Evolutionary conservation across 2,113 vertebrate species (phyloP), one percentile per base, ranked within the genome.

Genomic region (Thalassarche chlororhynchos): DNA sequence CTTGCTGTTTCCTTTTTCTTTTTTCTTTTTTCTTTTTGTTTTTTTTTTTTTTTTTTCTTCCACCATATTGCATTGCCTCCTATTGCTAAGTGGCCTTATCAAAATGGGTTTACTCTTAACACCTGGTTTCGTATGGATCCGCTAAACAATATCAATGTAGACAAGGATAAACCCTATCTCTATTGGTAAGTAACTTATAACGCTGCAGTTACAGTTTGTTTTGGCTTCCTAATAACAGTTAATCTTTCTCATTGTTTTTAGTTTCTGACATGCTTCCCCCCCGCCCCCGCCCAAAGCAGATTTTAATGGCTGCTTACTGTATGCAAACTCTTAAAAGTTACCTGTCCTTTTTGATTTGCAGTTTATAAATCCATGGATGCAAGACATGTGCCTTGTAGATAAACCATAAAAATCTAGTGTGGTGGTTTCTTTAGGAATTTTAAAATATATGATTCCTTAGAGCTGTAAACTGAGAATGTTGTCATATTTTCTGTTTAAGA

Each of bases 61-160:
- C 20, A 99, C 99, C 99, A 99, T 93, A 99, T 99, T 97, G 99
- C 99, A 69, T 99, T 99, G 98, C 99, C 99, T 98, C 99, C 99
- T 80, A 99, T 99, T 98, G 99, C 99, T 96, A 99, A 99, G 99
- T 99, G 99, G 99, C 99, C 99, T 99, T 99, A 99, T 97, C 99
- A 99, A 97, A 99, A 99, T 97, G 99, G 99, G 87, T 99, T 99
- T 97, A 99, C 99, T 83, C 98, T 99, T 93, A 99, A 99, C 97
- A 99, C 99, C 89, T 99, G 99, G 99, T 99, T 99, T 99, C 99
- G 99, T 96, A 99, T 99, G 99, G 99, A 99, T 98, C 99, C 99
- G 3, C 96, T 99, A 91, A 99, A 99, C 98, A 99, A 99, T 98
- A 99, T 99, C 98, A 99, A 99, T 84, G 99, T 99, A 83, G 99